These are phyloP conservation scores for Tigriopus californicus DNA, from an alignment of 2,888 invertebrate species.

Conservation along the genomic window DNA sequence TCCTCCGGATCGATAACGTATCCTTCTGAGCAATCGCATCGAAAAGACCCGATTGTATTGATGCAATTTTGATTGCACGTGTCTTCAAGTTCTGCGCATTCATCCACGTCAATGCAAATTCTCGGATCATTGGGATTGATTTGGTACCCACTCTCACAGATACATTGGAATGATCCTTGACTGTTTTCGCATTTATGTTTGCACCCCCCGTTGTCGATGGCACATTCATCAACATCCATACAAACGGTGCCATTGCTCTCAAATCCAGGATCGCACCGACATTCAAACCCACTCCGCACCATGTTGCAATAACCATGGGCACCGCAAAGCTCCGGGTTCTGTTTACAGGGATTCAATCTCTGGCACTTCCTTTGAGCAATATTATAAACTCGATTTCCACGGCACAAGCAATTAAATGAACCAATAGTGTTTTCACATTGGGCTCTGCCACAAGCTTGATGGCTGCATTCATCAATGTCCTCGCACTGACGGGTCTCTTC, in stretches of 20 bases:
- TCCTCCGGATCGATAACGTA: not conserved
- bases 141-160: conserved; percentile 13
- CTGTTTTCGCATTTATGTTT: conserved; percentile 25
- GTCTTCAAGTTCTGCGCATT: conserved; percentile 14
- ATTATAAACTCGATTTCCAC: not conserved
- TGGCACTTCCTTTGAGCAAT: not conserved
- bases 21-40: not conserved
- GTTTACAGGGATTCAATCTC: not conserved
- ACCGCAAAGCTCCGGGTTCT: not conserved
- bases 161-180: conserved; percentile 23
- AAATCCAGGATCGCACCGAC: not conserved
- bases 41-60: not conserved
- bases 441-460: not conserved
- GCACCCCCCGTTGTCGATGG: conserved; percentile 23
- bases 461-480: conserved; percentile 27
- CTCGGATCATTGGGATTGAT: not conserved
- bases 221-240: conserved; percentile 28
- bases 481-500: conserved; percentile 23
- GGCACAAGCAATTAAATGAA: not conserved
- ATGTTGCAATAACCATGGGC: not conserved
- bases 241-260: conserved; percentile 23
- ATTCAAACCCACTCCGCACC: not conserved
- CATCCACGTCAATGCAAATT: conserved; percentile 18
- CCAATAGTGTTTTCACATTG: not conserved
- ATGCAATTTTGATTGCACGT: not conserved